These are phyloP conservation scores for Apostichopus californicus DNA, from an alignment of 35 echinoderm and acorn worm genomes.

Conservation along the genomic window DNA sequence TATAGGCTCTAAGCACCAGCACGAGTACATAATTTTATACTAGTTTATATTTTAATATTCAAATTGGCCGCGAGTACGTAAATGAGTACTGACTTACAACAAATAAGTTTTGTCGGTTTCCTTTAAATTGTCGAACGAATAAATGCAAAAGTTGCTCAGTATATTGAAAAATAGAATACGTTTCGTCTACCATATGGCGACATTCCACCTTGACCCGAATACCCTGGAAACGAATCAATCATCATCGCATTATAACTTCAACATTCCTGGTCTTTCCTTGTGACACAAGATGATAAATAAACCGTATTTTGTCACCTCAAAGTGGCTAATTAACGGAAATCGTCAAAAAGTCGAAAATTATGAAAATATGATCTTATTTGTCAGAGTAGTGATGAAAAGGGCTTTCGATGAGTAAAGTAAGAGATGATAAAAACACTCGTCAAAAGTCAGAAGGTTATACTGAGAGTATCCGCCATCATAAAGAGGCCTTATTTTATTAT, in stretches of 20 bases:
- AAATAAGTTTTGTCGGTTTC: too few species aligned
- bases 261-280: neutral
- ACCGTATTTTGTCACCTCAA: neutral
- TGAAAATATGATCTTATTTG: slow-evolving; percentile 53
- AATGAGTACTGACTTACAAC: too few species aligned
- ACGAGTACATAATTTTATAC: too few species aligned
- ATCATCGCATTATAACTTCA: neutral
- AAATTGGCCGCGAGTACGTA: too few species aligned
- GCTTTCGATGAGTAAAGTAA: neutral
- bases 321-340: slow-evolving; percentile 29
- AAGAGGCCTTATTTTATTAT: neutral
- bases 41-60: too few species aligned
- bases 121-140: too few species aligned
- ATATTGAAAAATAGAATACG: too few species aligned
- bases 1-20: too few species aligned
- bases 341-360: slow-evolving; percentile 39
- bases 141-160: too few species aligned
- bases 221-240: neutral
- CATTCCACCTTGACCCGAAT: neutral
- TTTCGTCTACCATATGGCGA: neutral
- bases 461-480: neutral
- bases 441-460: neutral
- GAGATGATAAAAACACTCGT: neutral
- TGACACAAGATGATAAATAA: slow-evolving; percentile 20
- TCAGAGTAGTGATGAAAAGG: slow-evolving; percentile 9